Conservation (phyloP, 2,797 vertebrate genomes). For the Echiichthys vipera region DNA sequence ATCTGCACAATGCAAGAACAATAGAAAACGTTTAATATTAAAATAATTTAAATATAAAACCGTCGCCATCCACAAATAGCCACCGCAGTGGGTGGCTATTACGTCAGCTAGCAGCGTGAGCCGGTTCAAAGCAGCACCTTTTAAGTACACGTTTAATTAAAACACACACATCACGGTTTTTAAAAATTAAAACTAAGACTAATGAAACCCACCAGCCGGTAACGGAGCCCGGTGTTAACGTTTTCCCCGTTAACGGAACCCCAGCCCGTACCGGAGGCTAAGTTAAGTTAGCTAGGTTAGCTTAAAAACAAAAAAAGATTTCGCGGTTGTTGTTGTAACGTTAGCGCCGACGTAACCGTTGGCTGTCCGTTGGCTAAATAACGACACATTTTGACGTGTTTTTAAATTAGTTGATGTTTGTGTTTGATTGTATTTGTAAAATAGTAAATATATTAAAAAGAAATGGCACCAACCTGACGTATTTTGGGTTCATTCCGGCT, state of each 20-base stretch:
- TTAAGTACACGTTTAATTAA: too few relatives aligned
- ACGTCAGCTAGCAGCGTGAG: background rate
- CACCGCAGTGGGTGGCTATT: conserved; percentile 15
- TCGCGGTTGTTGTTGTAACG: accelerated
- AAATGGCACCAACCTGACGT: conserved; percentile 65
- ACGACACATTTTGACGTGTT: accelerated
- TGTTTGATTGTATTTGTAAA: too few relatives aligned
- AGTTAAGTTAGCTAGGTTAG: conserved; percentile 18
- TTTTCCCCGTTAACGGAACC: background rate
- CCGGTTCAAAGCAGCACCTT: background rate
- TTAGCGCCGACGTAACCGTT: background rate
- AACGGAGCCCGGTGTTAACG: background rate
- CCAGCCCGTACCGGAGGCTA: conserved; percentile 29
- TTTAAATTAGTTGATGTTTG: accelerated
- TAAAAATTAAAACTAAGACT: too few relatives aligned
- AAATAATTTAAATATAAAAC: background rate
- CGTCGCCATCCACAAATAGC: background rate
- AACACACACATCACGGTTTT: too few relatives aligned
- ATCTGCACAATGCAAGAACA: accelerated
- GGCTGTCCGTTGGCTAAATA: background rate
- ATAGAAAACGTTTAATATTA: accelerated
- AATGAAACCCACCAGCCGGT: background rate
- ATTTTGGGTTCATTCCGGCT: conserved; percentile 56
- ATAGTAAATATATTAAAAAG: too few relatives aligned
- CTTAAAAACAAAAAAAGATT: conserved; percentile 42